Evolutionary conservation across 2,888 invertebrate species (phyloP), one percentile per base, ranked within the genome.

Genomic region (Enchytraeus crypticus): DNA sequence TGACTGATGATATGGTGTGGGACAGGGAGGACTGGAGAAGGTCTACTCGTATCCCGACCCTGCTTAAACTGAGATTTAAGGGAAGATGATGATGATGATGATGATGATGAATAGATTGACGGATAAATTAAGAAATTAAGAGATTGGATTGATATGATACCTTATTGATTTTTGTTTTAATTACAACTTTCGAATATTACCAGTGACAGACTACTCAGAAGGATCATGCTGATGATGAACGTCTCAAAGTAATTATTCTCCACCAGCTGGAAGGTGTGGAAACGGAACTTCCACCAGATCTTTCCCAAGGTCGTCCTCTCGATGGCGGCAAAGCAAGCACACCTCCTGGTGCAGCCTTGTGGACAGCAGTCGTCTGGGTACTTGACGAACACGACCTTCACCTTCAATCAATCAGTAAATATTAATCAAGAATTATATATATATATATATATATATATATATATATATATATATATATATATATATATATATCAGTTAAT

Each of bases 161-260:
- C 5, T 30, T 8, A 26, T 38, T 23, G 5, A 14, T 18, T 8
- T 18, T 8, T 14, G 5, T 23, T n/a, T 18, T 5, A 8, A 45
- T 8, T 21, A 72, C n/a, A n/a, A n/a, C n/a, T n/a, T n/a, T n/a
- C n/a, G n/a, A n/a, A n/a, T n/a, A 86, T 84, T 83, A 92, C 92
- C 86, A 96, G 85, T 77, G 96, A 93, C 83, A 95, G 85, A 85
- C 95, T 95, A 85, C 93, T 95, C 79, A 92, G 86, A 82, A 95
- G 85, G 83, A 97, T 97, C 92, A 96, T 93, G 75, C 91, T 89
- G 80, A 97, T 96, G 82, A 96, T 95, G 82, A 96, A 92, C 74
- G 93, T 93, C 85, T 97, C 97, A 83, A 97, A 97, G 84, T 96
- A 97, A 81, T 93, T 95, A 83, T 97, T 95, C 83, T 96, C 96